Evolutionary conservation across 2,113 vertebrate genomes (phyloP), one percentile per base, ranked within the genome.

Genomic region (Aegotheles bennettii): DNA sequence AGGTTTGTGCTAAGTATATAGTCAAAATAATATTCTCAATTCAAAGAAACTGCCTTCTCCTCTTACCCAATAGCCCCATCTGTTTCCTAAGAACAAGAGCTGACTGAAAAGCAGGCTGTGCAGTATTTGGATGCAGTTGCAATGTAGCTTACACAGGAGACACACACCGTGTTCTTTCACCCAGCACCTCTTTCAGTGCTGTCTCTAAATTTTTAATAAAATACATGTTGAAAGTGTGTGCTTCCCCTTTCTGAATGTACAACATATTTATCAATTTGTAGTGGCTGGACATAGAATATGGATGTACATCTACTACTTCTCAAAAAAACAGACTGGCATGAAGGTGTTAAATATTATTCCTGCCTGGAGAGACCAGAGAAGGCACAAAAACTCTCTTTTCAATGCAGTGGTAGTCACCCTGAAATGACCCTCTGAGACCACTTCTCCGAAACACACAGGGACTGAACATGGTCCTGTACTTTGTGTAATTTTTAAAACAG

Each of bases 131-230:
- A 26, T 50, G 16, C 15, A 33, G 6, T 23, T 59, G 65, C 61
- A 54, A 12, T 0, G 0, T 20, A 67, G 25, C 29, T 87, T 60
- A 33, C 29, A 28, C 8, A 48, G 47, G 26, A 84, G 47, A 54
- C 12, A 48, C 0, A 1, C 18, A 18, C 16, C 67, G 38, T 54
- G 29, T 45, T 71, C 42, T 81, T 85, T 84, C 42, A 86, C 35
- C 12, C 54, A 65, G 50, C 33, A 42, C 3, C 42, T 76, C 56
- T 29, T 92, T 60, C 51, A 63, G n/a, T 33, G 23, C 19, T 1
- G 16, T 43, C 75, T 73, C 80, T 86, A 77, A 77, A 80, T 83
- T 83, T 90, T 92, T 82, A 63, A 40, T 68, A 56, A 81, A 92
- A 84, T 25, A 0, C 24, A 6, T 40, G 28, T 47, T 71, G 60